Base-by-base conservation (phyloP, 2,113 vertebrate genomes). In the Terrapene triunguis region DNA sequence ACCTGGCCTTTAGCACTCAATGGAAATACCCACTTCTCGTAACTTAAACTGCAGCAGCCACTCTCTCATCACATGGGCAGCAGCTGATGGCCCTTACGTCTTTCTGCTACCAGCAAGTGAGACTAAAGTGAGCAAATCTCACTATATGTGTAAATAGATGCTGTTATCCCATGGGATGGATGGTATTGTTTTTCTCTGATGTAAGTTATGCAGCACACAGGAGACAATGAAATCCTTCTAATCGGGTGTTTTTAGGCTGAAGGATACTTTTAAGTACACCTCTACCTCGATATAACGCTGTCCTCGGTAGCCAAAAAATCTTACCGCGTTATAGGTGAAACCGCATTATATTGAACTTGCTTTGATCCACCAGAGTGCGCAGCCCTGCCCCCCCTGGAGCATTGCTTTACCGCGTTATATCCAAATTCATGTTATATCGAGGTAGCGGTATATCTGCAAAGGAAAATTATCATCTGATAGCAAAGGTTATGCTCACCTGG, bases 1-100 rank as follows among this genome's bases (percentile, higher is more conserved):
- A 54, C 21, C 55, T 44, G 19, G 2, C 50, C 3, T 2, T 3
- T 14, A 4, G 57, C 6, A n/a, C 19, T 6, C 12, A 2, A 1
- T 62, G 54, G 25, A 6, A 13, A 17, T 1, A 1, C 1, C 76
- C 35, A 4, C 35, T 55, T 47, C 24, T 13, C 1, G 13, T 25
- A 24, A 78, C 24, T 27, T 78, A 44, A 27, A 27, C 74, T 27
- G 42, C 74, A 25, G 12, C 42, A 44, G 42, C 13, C 42, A 6
- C 24, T 25, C 11, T 47, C 74, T 47, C 2, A 8, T 72, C 8
- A 11, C 35, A 10, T 21, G 19, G 65, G n/a, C 9, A n/a, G 19
- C 65, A 10, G n/a, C 35, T 19, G 9, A 21, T n/a, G 65, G 11
- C 47, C 19, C 76, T 25, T 53, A 8, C 2, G 25, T 10, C 2